A percentile compares a stretch with the other conserved stretches of the same genome.
These are phyloP conservation scores for Sula dactylatra DNA, from an alignment of 2,113 vertebrate genomes.

Conservation along the genomic window DNA sequence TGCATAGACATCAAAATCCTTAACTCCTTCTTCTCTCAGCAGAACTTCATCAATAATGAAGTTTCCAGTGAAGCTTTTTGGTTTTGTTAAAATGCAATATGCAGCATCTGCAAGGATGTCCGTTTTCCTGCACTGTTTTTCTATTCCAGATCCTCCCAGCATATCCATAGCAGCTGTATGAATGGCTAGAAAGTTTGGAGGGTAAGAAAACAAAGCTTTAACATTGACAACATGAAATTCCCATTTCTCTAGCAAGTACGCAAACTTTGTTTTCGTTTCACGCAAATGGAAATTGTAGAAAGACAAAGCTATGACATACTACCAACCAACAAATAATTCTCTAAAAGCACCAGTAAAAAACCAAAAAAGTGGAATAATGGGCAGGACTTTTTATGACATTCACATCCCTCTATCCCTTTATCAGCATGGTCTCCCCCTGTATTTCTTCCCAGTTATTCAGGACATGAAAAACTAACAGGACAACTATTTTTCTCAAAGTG, in stretches of 20 bases:
- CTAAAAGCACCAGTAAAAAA: neutral
- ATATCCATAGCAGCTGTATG: constrained; percentile 94
- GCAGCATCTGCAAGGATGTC: constrained; percentile 96
- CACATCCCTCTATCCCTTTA: neutral
- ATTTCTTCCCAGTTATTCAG: neutral
- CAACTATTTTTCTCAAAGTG: neutral
- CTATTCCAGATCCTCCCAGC: constrained; percentile 84
- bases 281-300: neutral
- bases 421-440: too few species aligned
- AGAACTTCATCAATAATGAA: constrained; percentile 92
- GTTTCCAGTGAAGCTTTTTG: constrained; percentile 87
- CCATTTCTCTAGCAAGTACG: neutral
- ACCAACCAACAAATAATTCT: neutral
- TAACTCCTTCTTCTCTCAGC: constrained; percentile 84
- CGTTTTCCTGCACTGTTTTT: constrained; percentile 88
- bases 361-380: neutral
- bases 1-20: constrained; percentile 89
- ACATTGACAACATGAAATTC: neutral
- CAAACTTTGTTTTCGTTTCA: neutral
- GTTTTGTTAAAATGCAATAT: constrained; percentile 85
- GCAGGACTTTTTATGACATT: neutral
- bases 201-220: neutral
- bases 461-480: neutral
- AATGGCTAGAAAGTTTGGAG: constrained; percentile 78
- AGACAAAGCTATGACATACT: neutral